These are phyloP conservation scores for Drosophila mimica DNA, from an alignment of 2,888 invertebrate species.

Conservation along the genomic window DNA sequence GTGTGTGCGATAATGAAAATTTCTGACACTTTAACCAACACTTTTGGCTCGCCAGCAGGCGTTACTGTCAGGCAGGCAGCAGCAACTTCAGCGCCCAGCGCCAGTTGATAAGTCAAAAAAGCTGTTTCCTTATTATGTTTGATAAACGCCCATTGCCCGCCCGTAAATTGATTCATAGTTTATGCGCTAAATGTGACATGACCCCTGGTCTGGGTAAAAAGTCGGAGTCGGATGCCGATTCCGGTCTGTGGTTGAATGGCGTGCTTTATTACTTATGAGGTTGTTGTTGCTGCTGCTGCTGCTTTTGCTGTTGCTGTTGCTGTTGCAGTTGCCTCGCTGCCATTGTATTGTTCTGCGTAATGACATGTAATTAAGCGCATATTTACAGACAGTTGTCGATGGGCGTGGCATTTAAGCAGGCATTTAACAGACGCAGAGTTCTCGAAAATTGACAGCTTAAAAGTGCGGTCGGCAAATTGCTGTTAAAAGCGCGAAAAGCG, in stretches of 20 bases:
- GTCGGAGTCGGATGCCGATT: conserved; percentile 45
- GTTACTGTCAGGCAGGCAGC: conserved; percentile 60
- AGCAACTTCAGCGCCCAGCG: conserved; percentile 38
- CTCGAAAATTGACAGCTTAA: conserved; percentile 77
- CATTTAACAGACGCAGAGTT: conserved; percentile 74
- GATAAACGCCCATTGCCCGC: conserved; percentile 74
- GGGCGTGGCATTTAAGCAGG: conserved; percentile 75
- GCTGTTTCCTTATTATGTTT: conserved; percentile 80
- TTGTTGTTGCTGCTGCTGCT: conserved; percentile 34
- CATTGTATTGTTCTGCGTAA: conserved; percentile 68
- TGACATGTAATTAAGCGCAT: conserved; percentile 84
- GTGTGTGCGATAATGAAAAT: conserved; percentile 77
- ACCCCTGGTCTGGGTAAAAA: conserved; percentile 40
- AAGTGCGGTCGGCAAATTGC: conserved; percentile 50
- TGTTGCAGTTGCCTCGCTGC: conserved; percentile 26
- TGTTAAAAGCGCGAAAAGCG: conserved; percentile 40
- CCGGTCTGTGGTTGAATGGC: conserved; percentile 59
- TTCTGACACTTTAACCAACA: conserved; percentile 81
- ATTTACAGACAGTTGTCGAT: conserved; percentile 73
- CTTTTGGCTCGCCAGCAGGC: conserved; percentile 73
- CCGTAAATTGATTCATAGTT: conserved; percentile 78
- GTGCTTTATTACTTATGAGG: conserved; percentile 78
- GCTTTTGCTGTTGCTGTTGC: conserved; percentile 24
- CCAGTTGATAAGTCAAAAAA: conserved; percentile 75
- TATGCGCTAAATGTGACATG: conserved; percentile 82